These are phyloP conservation scores for Ericerus pela DNA, from an alignment of 1,140 invertebrate genomes.

Conservation along the genomic window DNA sequence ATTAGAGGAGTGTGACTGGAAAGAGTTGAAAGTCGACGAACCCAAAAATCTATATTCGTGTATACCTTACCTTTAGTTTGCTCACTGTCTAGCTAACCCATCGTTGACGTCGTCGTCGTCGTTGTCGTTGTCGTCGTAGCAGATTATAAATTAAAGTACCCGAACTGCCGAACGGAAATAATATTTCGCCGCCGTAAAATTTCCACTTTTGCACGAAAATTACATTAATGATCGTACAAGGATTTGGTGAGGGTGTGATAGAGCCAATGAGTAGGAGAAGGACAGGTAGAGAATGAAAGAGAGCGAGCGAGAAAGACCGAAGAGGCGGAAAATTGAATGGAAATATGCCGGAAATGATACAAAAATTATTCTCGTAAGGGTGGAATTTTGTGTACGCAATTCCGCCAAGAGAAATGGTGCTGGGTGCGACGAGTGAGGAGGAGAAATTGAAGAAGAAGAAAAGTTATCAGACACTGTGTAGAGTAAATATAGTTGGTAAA, in stretches of 20 bases:
- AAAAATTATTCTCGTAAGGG: not conserved
- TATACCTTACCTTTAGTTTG: no score
- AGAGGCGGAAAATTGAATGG: conserved; percentile 3
- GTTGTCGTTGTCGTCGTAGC: no score
- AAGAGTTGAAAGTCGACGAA: no score
- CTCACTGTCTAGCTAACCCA: no score
- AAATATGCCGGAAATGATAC: conserved; percentile 8
- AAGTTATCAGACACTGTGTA: no score
- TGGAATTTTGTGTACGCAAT: not conserved
- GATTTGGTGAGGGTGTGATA: conserved; percentile 22
- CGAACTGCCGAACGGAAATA: conserved; percentile 21
- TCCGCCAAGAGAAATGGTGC: not conserved
- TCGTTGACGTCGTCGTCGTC: no score
- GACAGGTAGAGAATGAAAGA: conserved; percentile 18
- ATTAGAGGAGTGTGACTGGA: no score
- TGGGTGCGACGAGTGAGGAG: not conserved
- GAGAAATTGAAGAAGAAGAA: not conserved
- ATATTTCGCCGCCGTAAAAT: conserved; percentile 2
- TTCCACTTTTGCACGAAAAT: conserved; percentile 13
- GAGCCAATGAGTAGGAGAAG: conserved; percentile 23
- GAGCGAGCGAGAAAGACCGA: no score
- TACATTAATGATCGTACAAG: conserved; percentile 15
- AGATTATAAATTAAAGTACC: conserved; percentile 24
- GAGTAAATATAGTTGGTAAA: no score
- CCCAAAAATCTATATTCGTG: no score